Evolutionary conservation across 2,888 invertebrate species (phyloP).

Genomic region (Oscheius sp.): DNA sequence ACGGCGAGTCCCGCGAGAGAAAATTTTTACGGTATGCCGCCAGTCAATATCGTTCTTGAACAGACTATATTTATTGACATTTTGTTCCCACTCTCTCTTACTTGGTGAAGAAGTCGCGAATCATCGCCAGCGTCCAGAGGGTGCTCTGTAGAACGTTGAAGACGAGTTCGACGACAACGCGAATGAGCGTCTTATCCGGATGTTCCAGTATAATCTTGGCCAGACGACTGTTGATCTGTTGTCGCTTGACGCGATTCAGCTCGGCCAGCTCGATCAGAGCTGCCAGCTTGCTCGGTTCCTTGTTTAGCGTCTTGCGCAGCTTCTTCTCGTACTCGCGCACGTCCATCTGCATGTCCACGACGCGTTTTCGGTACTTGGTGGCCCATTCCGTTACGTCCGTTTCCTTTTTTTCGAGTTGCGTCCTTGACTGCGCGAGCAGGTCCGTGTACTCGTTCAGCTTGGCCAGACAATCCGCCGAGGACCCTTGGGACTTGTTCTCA

Average conservation of each 20-base stretch:
- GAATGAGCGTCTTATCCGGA: conserved; percentile 1
- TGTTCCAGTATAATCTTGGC: neutral
- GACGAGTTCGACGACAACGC: neutral
- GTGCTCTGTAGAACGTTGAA: conserved; percentile 5
- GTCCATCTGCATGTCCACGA: conserved; percentile 6
- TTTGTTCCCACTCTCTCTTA: neutral
- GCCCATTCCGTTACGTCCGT: neutral
- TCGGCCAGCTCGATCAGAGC: neutral
- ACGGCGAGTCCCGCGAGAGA: too few species aligned
- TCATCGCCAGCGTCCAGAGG: conserved; percentile 18
- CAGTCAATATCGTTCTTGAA: too few species aligned
- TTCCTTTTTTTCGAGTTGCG: neutral
- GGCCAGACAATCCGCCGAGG: neutral
- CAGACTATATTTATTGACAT: neutral
- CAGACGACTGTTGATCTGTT: neutral
- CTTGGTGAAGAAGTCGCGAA: conserved; percentile 6
- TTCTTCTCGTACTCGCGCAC: conserved; percentile 15
- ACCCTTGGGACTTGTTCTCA: neutral
- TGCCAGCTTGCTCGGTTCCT: neutral
- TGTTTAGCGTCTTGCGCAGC: neutral
- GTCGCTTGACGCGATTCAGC: neutral
- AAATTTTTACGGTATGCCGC: too few species aligned
- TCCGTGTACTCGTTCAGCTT: conserved; percentile 1
- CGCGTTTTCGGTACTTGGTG: conserved; percentile 1
- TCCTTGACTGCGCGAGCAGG: neutral